Evolutionary conservation across 2,888 invertebrate genomes (phyloP).

Genomic region (Nephrotoma flavescens): DNA sequence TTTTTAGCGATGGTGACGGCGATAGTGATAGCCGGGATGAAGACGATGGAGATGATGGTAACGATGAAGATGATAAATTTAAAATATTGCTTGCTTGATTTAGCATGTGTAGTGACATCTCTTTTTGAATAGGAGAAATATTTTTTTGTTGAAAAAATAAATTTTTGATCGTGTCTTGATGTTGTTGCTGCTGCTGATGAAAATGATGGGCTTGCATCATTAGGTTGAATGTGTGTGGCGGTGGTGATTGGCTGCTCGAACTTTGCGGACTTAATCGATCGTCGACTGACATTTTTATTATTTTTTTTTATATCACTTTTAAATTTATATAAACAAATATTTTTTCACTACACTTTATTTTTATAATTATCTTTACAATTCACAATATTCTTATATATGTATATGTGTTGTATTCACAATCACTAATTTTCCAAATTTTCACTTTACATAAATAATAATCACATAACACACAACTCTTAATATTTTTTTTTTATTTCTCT

Average conservation of each 20-base stretch:
- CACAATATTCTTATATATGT: not conserved
- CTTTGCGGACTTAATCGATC: conserved; percentile 51
- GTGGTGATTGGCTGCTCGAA: conserved; percentile 12
- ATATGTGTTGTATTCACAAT: not conserved
- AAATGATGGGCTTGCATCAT: conserved; percentile 18
- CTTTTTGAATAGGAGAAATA: conserved; percentile 7
- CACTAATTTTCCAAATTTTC: not conserved
- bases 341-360: not conserved
- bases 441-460: not conserved
- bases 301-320: conserved; percentile 9
- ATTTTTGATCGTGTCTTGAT: not conserved
- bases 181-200: conserved; percentile 1
- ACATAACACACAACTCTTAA: not conserved
- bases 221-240: conserved; percentile 22
- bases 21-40: not conserved
- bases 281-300: conserved; percentile 49
- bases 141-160: not conserved
- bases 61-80: conserved; percentile 4
- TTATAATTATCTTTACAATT: not conserved
- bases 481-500: conserved; percentile 3
- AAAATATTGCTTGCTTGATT: not conserved
- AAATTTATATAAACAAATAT: not conserved
- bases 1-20: not conserved
- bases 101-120: conserved; percentile 7
- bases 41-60: not conserved